Base-by-base conservation (phyloP, 2,888 invertebrate species). In the Campoplex capitator region DNA sequence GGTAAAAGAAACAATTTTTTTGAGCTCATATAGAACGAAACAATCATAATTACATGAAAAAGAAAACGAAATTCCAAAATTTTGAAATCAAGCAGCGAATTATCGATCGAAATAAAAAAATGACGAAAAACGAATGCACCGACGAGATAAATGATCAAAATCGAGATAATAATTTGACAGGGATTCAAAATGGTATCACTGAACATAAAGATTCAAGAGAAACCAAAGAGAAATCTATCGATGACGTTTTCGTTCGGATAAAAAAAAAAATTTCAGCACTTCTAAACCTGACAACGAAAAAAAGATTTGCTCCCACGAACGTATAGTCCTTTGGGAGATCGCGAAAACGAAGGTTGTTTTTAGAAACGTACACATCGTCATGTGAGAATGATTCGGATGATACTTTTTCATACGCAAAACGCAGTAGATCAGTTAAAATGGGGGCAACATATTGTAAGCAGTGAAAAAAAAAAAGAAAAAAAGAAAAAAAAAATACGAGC, bases 381-480 rank as follows among this genome's bases (percentile, higher is more conserved):
- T 70, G 42, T 18, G 45, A 28, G 23, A 70, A 70, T 70, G 23
- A 45, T 45, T 45, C 16, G 42, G 11, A 62, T 70, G 70, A 18
- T 51, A 32, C 18, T 48, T 51, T 48, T 45, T 18, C 18, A 32
- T 8, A 51, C 48, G 45, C 71, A 35, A 51, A 73, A 11, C n/a
- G 6, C 13, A 38, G 23, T 56, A 79, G 28, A 79, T 79, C 70
- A 23, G 18, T 16, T 23, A 35, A n/a, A 78, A 78, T 38, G 54
- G 54, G 77, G 67, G 70, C 68, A 51, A 58, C 51, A 51, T 32
- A 71, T 42, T 48, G 79, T 62, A n/a, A 45, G 56, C 9, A 11
- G 42, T 48, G 13, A 71, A 35, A 35, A 35, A 70, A 62, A 38
- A 38, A 23, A 23, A 23, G 13, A 71, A 35, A 35, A 35, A 70